Evolutionary conservation across 1,140 invertebrate species (phyloP).

Genomic region (Diorhabda sublineata): DNA sequence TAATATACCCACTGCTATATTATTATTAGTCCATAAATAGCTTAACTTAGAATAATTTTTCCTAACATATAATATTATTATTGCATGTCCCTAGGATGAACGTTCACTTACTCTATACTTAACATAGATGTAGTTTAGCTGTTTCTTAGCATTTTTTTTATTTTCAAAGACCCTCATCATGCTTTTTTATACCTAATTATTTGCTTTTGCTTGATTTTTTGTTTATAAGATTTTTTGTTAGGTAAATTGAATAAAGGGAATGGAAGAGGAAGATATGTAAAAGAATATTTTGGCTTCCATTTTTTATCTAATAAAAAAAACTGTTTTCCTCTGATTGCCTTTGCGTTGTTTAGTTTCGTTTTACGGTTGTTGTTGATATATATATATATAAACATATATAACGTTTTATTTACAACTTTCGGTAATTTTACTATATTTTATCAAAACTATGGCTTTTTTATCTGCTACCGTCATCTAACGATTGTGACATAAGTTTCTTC

Average conservation of each 20-base stretch:
- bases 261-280: conserved; percentile 28
- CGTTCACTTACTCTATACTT: conserved; percentile 40
- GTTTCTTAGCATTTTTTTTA: conserved; percentile 33
- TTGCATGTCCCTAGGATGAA: conserved; percentile 44
- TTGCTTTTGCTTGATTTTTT: conserved; percentile 26
- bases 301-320: conserved; percentile 33
- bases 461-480: not conserved
- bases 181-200: conserved; percentile 20
- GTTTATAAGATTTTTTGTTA: conserved; percentile 33
- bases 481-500: not conserved
- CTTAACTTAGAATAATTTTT: conserved; percentile 45
- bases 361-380: conserved; percentile 43
- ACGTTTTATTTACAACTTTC: conserved; percentile 11
- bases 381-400: not conserved
- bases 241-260: conserved; percentile 20
- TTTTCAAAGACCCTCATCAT: conserved; percentile 2
- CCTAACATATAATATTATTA: conserved; percentile 43
- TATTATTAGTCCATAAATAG: conserved; percentile 44
- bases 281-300: conserved; percentile 42
- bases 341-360: conserved; percentile 31
- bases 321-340: conserved; percentile 32
- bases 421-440: conserved; percentile 22
- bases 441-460: conserved; percentile 25
- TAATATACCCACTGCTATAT: conserved; percentile 33
- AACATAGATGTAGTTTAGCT: conserved; percentile 43